These are phyloP conservation scores for Elaphurus davidianus DNA, from an alignment of 2,113 vertebrate genomes.

Conservation along the genomic window DNA sequence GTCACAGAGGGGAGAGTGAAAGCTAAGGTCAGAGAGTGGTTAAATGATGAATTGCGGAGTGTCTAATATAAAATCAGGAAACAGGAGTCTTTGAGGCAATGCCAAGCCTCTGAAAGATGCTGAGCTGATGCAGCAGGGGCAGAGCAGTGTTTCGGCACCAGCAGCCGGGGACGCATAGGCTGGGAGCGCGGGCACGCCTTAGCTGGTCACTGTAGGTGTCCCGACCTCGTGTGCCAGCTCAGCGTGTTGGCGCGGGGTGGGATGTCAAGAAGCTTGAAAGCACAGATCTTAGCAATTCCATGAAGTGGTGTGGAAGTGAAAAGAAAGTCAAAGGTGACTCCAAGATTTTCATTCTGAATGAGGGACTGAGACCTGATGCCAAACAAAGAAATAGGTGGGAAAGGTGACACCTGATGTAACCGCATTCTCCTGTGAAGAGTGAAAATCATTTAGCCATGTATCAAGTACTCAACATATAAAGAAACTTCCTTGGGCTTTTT, in stretches of 20 bases:
- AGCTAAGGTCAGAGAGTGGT: not conserved
- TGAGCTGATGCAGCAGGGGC: not conserved
- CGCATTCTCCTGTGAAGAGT: not conserved
- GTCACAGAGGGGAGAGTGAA: not conserved
- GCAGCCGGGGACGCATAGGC: fast-evolving
- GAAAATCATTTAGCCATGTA: not conserved
- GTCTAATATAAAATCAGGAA: not conserved
- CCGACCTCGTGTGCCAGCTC: fast-evolving
- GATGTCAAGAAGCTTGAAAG: too few relatives aligned
- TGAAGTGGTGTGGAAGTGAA: not conserved
- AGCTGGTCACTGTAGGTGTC: fast-evolving
- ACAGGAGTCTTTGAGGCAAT: not conserved
- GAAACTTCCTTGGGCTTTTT: not conserved
- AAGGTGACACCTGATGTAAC: not conserved
- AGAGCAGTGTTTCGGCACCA: not conserved
- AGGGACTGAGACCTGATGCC: not conserved
- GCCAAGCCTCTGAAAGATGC: not conserved
- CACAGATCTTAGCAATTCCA: too few relatives aligned
- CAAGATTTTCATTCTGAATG: not conserved
- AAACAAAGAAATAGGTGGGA: not conserved
- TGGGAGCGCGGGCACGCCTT: fast-evolving
- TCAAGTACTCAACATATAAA: not conserved
- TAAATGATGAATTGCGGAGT: not conserved
- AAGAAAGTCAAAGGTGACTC: not conserved
- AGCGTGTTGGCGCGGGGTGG: fast-evolving